Base-by-base conservation (phyloP, 2,113 vertebrate species). In the Charadrius vociferus region DNA sequence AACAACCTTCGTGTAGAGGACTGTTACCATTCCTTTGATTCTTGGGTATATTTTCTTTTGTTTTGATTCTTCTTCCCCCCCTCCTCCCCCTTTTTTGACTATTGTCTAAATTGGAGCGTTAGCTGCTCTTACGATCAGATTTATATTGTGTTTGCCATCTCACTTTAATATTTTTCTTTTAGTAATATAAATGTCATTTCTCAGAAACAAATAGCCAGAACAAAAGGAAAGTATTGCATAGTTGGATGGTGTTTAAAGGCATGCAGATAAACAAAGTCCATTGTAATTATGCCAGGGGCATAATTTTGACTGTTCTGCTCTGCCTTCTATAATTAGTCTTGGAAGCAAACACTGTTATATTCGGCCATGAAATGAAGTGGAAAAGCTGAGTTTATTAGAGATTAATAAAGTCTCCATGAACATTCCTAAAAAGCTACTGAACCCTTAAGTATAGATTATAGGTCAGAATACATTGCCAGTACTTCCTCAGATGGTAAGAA, bases 251-350 rank as follows among this genome's bases (percentile, higher is more conserved):
- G 56, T 89, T 93, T 88, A 74, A 74, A 71, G 50, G 50, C 88
- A 92, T 34, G 30, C n/a, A 67, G 61, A 93, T 73, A 97, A 97
- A 97, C 88, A 89, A 95, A 95, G 43, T 65, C 86, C 66, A 72
- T 30, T 68, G 59, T 85, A 93, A 96, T 93, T 93, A 96, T 52
- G 75, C 71, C 53, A 71, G 68, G 73, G 62, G 68, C 53, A 97
- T 95, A 84, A 96, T 96, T 97, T 88, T 91, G 58, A 85, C 59
- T 92, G 56, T 81, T 96, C 86, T 96, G 18, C 49, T 93, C 39
- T 95, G 47, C 56, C 63, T 95, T 93, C 79, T 97, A 63, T 91
- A 97, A 97, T 96, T 95, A 97, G n/a, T 82, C 68, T 95, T 82
- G 88, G 88, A 95, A 89, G 68, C 81, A 95, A 95, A 92, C 29